Percentiles rank a stretch among this genome's conserved stretches.
Evolutionary conservation across 2,888 invertebrate genomes (phyloP).

Genomic region (Julus scandinavius): DNA sequence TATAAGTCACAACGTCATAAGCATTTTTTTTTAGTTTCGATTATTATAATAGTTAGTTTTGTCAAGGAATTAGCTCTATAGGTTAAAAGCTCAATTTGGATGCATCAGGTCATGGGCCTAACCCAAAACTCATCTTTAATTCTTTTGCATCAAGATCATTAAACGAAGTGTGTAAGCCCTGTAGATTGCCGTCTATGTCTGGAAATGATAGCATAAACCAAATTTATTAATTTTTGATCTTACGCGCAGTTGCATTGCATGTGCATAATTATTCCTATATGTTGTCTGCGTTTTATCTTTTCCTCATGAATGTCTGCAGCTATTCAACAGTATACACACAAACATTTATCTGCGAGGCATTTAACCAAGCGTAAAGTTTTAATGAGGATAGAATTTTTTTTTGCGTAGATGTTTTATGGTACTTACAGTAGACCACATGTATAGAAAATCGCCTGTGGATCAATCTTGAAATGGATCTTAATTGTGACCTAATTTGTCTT

Average conservation of each 20-base stretch:
- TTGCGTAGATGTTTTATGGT: background rate
- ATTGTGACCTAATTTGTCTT: background rate
- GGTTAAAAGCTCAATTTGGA: too few species aligned
- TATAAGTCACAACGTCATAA: too few species aligned
- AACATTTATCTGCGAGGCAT: background rate
- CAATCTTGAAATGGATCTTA: conserved; percentile 10
- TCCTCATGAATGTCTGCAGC: background rate
- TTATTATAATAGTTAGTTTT: too few species aligned
- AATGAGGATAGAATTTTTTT: conserved; percentile 1
- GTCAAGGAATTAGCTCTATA: too few species aligned
- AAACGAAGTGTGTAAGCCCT: background rate
- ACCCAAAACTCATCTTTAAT: too few species aligned
- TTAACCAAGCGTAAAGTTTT: conserved; percentile 20
- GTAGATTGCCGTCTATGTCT: background rate
- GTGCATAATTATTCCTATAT: background rate
- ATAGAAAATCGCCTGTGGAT: background rate
- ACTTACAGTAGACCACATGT: background rate
- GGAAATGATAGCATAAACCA: background rate
- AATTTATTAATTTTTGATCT: background rate
- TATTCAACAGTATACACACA: background rate
- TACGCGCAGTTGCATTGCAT: background rate
- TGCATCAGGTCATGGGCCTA: too few species aligned
- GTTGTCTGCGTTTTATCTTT: background rate
- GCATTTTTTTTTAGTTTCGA: too few species aligned
- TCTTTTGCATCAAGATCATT: too few species aligned